Conservation (phyloP, 2,113 vertebrate genomes). For the Bos indicus region DNA sequence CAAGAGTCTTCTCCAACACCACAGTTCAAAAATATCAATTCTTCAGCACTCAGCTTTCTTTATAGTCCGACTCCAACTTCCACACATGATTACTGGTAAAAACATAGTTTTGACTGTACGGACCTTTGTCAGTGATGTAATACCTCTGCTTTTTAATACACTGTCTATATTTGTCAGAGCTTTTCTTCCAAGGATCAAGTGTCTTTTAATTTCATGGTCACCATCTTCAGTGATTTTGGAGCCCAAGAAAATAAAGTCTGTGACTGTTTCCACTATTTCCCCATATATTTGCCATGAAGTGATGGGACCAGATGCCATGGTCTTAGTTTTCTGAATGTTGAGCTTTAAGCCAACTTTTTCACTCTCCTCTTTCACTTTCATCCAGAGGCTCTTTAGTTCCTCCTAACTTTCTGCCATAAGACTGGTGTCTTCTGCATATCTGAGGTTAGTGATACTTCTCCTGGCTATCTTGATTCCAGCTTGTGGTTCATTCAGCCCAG, state of each 20-base stretch:
- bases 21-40: neutral
- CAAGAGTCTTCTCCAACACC: neutral
- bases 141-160: neutral
- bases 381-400: neutral
- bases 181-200: neutral
- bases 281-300: neutral
- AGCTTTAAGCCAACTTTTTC: neutral
- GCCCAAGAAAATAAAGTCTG: fast-evolving
- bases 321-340: neutral
- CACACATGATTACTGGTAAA: neutral
- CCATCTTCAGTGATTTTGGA: neutral
- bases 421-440: neutral
- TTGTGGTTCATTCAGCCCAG: neutral
- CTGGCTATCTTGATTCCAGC: neutral
- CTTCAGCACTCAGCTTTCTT: neutral
- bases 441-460: neutral
- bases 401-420: neutral
- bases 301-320: neutral
- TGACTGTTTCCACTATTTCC: neutral
- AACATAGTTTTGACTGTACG: fast-evolving
- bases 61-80: neutral
- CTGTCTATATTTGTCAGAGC: neutral
- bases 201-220: neutral
- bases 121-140: neutral
- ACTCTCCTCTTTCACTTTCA: neutral